phyloP scores from a whole-genome alignment of 2,113 vertebrate species.

The Eidolon helvum region DNA sequence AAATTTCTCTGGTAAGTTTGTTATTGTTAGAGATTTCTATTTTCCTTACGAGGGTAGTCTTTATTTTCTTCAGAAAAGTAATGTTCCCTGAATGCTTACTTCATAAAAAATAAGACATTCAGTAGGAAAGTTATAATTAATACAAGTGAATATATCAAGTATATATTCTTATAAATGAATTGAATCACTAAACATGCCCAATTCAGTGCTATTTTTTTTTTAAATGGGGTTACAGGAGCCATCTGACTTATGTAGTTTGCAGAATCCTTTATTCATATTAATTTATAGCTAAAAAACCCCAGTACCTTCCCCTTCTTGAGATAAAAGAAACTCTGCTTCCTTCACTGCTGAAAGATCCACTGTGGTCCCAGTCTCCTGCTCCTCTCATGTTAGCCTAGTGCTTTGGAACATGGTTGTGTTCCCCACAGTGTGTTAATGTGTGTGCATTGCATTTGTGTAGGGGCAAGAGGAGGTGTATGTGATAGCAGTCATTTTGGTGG shows the following conservation, averaged over 20 bases:
- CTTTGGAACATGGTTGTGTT: not conserved
- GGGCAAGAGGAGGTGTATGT: accelerated
- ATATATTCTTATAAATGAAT: not conserved
- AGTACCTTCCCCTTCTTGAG: not conserved
- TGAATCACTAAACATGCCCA: not conserved
- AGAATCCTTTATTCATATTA: not conserved
- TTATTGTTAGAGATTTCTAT: not conserved
- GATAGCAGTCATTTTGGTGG: not conserved
- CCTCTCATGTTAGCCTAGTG: not conserved
- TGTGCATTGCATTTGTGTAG: not conserved
- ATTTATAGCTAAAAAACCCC: not conserved
- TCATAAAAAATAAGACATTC: not conserved
- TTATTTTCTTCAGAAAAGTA: not conserved
- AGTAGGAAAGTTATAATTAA: not conserved
- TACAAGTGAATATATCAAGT: not conserved
- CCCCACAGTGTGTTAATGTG: not conserved
- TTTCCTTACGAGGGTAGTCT: not conserved
- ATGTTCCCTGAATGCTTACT: not conserved
- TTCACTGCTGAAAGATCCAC: not conserved
- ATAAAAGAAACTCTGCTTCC: not conserved
- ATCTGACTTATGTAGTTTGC: not conserved
- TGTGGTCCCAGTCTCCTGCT: accelerated
- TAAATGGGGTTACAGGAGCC: not conserved
- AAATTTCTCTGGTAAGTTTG: not conserved
- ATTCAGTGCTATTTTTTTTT: not conserved